phyloP scores from a whole-genome alignment of 2,797 vertebrate genomes.

The Squalus acanthias region DNA sequence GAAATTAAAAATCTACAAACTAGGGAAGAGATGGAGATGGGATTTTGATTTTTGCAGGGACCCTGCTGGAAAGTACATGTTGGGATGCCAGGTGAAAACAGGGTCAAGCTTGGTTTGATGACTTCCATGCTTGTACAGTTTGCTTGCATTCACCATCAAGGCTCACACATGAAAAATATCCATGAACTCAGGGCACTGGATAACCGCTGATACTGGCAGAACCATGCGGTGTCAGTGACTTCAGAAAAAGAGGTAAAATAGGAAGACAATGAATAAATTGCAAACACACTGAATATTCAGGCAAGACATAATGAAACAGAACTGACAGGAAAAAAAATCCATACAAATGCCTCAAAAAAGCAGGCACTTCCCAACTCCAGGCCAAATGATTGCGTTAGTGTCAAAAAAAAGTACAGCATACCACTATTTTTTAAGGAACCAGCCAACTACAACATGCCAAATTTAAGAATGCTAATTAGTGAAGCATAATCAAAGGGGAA shows the following conservation, averaged over 20 bases:
- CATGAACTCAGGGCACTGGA: no score
- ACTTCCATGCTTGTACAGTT: no score
- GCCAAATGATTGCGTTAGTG: not conserved
- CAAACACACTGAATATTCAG: not conserved
- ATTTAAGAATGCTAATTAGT: not conserved
- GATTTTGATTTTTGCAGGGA: not conserved
- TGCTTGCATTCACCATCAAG: not conserved
- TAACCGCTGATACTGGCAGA: no score
- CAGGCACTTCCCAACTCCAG: not conserved
- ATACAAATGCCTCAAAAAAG: not conserved
- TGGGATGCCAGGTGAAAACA: not conserved
- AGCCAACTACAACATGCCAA: not conserved
- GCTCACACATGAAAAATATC: not conserved
- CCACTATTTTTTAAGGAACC: not conserved
- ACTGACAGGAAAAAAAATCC: not conserved
- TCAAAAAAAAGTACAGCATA: not conserved
- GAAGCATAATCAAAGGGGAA: not conserved
- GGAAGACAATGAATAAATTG: not conserved
- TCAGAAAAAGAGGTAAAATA: no score
- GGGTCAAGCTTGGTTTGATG: not conserved
- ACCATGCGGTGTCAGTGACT: no score
- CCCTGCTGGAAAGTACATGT: not conserved
- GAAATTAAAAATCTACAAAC: not conserved
- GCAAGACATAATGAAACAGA: not conserved
- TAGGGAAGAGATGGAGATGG: not conserved